Evolutionary conservation across 1,140 invertebrate genomes (phyloP), one percentile per base, ranked within the genome.

Genomic region (Cotesia chilonis): DNA sequence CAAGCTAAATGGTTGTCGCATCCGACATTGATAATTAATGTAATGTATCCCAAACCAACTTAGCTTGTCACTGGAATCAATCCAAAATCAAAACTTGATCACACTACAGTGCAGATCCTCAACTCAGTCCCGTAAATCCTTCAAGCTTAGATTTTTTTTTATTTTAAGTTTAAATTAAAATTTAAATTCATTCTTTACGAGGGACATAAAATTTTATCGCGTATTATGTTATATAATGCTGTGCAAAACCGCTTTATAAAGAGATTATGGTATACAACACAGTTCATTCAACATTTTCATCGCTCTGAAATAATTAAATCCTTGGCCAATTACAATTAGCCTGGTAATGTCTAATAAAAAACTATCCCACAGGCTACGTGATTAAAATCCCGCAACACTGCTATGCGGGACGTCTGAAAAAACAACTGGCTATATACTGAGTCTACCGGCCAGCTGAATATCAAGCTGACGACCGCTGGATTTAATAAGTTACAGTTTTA

Each of bases 331-430:
- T 47, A 66, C 38, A 66, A 41, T 41, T 66, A 63, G 60, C 54
- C n/a, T 57, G 54, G 54, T 20, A 57, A 47, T 47, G 41, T 57
- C n/a, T 57, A 57, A 57, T 57, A 57, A 57, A 57, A 57, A 57
- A 14, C 5, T 12, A 14, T 3, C 7, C 54, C n/a, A 9, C 9
- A n/a, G 54, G 54, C 54, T 6, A 57, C 54, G 54, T 57, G 54
- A 57, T 57, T 57, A 57, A 57, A 37, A 41, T 35, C 10, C 10
- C 41, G 41, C 41, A 57, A 74, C 80, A 78, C 81, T 81, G 28
- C 28, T 28, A 28, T 28, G 79, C 80, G 73, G 81, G 80, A 82
- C 81, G 41, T 60, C 54, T 47, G 41, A n/a, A 20, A 57, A 57
- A 57, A 57, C n/a, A 47, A 47, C 41, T 47, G 10, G 41, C 41